Percentiles rank a stretch among this genome's conserved stretches.
These are phyloP conservation scores for Temnothorax longispinosus DNA, from an alignment of 1,140 invertebrate species.

Conservation along the genomic window DNA sequence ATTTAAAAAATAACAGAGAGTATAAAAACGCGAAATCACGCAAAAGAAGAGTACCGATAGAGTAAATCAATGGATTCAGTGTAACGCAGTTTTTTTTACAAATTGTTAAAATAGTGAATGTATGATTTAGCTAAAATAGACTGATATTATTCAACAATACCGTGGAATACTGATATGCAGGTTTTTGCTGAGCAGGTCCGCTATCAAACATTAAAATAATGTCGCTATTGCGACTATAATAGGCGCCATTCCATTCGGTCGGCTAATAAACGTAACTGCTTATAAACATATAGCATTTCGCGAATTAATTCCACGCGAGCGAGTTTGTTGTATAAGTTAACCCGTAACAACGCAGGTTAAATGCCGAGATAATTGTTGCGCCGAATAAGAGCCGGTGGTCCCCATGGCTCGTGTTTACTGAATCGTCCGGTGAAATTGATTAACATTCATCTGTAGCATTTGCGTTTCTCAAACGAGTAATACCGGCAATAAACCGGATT, in stretches of 20 bases:
- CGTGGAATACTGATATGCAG: not conserved
- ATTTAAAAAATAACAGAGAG: not conserved
- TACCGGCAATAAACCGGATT: not conserved
- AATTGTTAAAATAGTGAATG: not conserved
- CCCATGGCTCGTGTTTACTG: not conserved
- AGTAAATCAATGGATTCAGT: not conserved
- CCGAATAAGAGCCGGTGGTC: constrained; percentile 15
- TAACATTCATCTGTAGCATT: not conserved
- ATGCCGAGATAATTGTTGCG: constrained; percentile 31
- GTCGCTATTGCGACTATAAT: not conserved
- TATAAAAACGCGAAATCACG: not conserved
- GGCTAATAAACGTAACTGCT: constrained; percentile 27
- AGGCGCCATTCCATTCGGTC: not conserved
- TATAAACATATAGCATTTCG: not conserved
- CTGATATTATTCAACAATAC: not conserved
- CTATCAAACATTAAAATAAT: not conserved
- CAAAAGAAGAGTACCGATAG: not conserved
- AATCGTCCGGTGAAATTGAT: constrained; percentile 29
- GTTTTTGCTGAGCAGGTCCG: not conserved
- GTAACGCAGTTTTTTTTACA: not conserved
- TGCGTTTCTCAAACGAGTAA: not conserved
- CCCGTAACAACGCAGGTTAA: constrained; percentile 41
- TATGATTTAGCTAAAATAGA: not conserved
- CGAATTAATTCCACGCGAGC: not conserved
- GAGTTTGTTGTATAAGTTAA: constrained; percentile 44